phyloP scores from a whole-genome alignment of 1,140 invertebrate species.

The Bicyclus anynana region DNA sequence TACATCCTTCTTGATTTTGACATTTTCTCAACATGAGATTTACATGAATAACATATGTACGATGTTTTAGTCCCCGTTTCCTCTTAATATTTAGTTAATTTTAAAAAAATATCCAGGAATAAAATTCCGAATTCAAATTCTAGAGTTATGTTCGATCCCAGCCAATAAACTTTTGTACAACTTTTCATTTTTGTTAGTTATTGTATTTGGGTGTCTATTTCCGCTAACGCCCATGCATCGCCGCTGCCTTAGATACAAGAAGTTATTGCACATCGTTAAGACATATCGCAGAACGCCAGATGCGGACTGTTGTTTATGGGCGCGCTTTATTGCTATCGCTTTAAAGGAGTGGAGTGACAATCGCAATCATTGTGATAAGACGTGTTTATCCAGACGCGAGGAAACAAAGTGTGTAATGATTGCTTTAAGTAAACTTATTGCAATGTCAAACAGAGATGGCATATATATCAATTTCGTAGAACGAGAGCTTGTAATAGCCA shows the following conservation, averaged over 20 bases:
- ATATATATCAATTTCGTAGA: no score
- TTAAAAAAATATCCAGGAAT: no score
- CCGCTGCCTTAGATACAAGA: conserved; percentile 4
- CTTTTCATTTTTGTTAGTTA: no score
- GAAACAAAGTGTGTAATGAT: background rate
- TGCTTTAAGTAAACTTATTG: background rate
- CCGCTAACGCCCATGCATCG: background rate
- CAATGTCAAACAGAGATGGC: background rate
- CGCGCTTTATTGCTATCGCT: conserved; percentile 29
- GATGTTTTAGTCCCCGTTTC: no score
- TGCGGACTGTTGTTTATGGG: conserved; percentile 26
- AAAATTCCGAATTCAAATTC: no score
- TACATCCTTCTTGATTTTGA: no score
- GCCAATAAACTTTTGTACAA: no score
- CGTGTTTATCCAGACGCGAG: conserved; percentile 15
- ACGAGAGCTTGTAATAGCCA: no score
- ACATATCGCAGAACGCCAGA: conserved; percentile 29
- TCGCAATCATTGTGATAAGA: conserved; percentile 21
- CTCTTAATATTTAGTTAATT: no score
- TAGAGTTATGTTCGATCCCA: no score
- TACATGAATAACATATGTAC: no score
- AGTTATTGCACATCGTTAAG: conserved; percentile 18
- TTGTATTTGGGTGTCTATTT: background rate
- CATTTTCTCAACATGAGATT: no score
- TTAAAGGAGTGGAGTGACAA: conserved; percentile 28